A percentile compares a stretch with the other conserved stretches of the same genome.
These are phyloP conservation scores for Anguilla pacifica DNA, from an alignment of 2,797 vertebrate species.

Conservation along the genomic window DNA sequence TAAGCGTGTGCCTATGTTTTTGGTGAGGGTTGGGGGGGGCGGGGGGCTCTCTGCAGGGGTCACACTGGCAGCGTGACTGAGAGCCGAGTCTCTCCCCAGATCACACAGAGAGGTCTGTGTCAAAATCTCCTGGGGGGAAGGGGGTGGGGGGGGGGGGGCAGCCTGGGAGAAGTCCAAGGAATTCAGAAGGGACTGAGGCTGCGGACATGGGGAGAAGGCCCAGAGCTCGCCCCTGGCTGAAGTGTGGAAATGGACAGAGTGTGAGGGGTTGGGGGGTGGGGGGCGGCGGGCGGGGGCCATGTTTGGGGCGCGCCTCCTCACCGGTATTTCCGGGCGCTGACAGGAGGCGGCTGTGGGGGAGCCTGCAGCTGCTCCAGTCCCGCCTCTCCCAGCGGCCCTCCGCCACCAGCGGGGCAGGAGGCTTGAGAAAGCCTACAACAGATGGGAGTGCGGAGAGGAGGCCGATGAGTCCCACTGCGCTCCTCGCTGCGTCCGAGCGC, in stretches of 20 bases:
- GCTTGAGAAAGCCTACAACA: constrained; percentile 60
- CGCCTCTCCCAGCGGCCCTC: constrained; percentile 60
- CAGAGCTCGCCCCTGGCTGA: neutral
- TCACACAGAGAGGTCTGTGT: neutral
- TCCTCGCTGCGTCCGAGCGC: constrained; percentile 27
- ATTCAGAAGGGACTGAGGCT: neutral
- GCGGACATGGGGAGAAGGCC: neutral
- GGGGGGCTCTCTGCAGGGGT: neutral
- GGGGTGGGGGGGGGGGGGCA: neutral
- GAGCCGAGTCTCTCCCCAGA: neutral
- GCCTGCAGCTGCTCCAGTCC: constrained; percentile 63
- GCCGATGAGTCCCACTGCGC: constrained; percentile 45
- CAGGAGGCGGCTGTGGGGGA: constrained; percentile 53
- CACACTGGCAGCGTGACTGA: neutral
- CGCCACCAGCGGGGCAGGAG: constrained; percentile 45
- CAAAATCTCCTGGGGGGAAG: neutral
- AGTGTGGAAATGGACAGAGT: neutral
- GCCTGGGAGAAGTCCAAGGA: neutral
- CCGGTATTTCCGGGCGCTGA: constrained; percentile 58
- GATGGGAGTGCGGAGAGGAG: constrained; percentile 41
- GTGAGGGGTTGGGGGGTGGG: constrained; percentile 23
- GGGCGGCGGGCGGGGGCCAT: constrained; percentile 14
- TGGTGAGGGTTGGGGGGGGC: neutral
- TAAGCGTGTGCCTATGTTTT: constrained; percentile 23
- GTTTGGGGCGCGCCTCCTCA: constrained; percentile 50